Evolutionary conservation across 2,888 invertebrate genomes (phyloP).

Genomic region (Sarcophaga subvicina): DNA sequence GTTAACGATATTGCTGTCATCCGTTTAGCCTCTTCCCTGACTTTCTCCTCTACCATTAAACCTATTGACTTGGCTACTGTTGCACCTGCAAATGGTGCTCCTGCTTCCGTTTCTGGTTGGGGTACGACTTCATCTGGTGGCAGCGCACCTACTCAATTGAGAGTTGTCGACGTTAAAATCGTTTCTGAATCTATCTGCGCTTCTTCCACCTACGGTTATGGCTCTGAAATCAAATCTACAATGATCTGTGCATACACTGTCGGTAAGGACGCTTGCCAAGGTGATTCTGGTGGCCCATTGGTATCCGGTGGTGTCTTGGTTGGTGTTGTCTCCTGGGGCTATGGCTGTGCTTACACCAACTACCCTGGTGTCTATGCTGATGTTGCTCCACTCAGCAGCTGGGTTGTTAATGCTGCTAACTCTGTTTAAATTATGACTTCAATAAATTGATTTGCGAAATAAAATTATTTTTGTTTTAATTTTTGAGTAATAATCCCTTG

Average conservation of each 20-base stretch:
- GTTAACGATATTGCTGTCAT: slow-evolving; percentile 84
- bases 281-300: slow-evolving; percentile 79
- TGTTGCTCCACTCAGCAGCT: slow-evolving; percentile 63
- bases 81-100: slow-evolving; percentile 69
- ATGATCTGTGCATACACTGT: slow-evolving; percentile 75
- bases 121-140: slow-evolving; percentile 73
- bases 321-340: slow-evolving; percentile 78
- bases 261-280: slow-evolving; percentile 76
- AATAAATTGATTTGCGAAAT: not conserved
- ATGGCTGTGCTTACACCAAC: slow-evolving; percentile 71
- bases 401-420: slow-evolving; percentile 69
- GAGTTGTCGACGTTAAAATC: slow-evolving; percentile 80
- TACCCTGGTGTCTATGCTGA: slow-evolving; percentile 77
- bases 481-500: too few species aligned
- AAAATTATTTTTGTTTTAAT: not conserved
- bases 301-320: slow-evolving; percentile 71
- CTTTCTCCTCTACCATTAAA: slow-evolving; percentile 79
- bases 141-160: slow-evolving; percentile 74
- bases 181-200: slow-evolving; percentile 80
- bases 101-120: slow-evolving; percentile 72
- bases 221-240: slow-evolving; percentile 62
- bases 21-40: slow-evolving; percentile 82
- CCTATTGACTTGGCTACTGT: slow-evolving; percentile 80
- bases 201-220: slow-evolving; percentile 80
- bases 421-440: slow-evolving; percentile 41